phyloP scores from a whole-genome alignment of 2,797 vertebrate genomes.

The Poeciliopsis presidionis region DNA sequence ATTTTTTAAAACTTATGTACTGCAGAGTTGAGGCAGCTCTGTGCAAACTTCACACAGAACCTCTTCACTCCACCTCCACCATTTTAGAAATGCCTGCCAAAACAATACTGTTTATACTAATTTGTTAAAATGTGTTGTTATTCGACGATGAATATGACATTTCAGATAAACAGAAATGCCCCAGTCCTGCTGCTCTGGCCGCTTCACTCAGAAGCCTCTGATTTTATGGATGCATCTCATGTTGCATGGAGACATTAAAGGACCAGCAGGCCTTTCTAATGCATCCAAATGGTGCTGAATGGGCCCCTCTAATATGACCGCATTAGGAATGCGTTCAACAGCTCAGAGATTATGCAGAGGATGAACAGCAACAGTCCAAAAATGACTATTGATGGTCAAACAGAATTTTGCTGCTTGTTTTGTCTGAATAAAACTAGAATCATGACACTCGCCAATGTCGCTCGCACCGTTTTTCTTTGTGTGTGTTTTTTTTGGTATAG shows the following conservation, averaged over 20 bases:
- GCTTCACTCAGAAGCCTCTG: not conserved
- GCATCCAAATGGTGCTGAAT: conserved; percentile 23
- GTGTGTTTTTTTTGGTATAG: not conserved
- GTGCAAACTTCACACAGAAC: not conserved
- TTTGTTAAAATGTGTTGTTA: not conserved
- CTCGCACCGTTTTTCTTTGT: not conserved
- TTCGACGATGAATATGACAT: not conserved
- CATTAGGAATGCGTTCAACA: conserved; percentile 16
- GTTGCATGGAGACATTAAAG: conserved; percentile 9
- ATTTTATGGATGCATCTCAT: conserved; percentile 27
- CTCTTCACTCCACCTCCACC: not conserved
- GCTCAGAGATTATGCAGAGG: not conserved
- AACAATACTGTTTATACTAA: not conserved
- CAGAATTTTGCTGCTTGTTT: conserved; percentile 39
- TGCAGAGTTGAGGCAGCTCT: not conserved
- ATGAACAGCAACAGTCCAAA: conserved; percentile 6
- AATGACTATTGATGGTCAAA: conserved; percentile 30
- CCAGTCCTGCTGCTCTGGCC: not conserved
- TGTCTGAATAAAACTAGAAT: conserved; percentile 36
- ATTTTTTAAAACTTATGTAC: too few relatives aligned
- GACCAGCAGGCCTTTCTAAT: conserved; percentile 15
- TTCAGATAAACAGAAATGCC: not conserved
- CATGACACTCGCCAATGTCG: not conserved
- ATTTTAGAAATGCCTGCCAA: not conserved
- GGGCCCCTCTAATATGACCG: not conserved